These are phyloP conservation scores for Reticulitermes lucifugus DNA, from an alignment of 2,888 invertebrate genomes.

Conservation along the genomic window DNA sequence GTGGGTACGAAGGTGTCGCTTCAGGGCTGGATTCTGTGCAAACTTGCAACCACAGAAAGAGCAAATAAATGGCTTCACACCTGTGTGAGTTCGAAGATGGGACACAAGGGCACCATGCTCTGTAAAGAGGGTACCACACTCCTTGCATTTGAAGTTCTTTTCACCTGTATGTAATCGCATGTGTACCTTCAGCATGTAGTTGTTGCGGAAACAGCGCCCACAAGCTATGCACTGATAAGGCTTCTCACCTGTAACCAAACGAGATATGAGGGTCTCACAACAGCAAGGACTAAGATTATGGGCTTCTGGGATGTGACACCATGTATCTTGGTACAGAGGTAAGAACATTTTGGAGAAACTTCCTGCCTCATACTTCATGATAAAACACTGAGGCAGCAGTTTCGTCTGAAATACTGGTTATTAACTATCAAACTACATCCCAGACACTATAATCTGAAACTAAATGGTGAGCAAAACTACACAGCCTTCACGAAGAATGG, in stretches of 20 bases:
- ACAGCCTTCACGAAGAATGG: too few relatives aligned
- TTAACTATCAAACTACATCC: too few relatives aligned
- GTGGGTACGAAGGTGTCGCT: neutral
- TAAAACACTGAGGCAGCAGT: too few relatives aligned
- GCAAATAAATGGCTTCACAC: slow-evolving; percentile 7
- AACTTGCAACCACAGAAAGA: slow-evolving; percentile 2
- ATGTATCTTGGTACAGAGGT: too few relatives aligned
- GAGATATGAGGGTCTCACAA: too few relatives aligned
- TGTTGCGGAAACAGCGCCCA: slow-evolving; percentile 7
- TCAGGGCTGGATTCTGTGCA: slow-evolving; percentile 28
- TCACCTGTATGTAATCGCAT: slow-evolving; percentile 24
- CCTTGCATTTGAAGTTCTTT: slow-evolving; percentile 25
- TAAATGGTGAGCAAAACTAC: too few relatives aligned
- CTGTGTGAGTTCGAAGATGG: slow-evolving; percentile 22
- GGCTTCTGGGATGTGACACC: too few relatives aligned
- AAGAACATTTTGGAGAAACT: too few relatives aligned
- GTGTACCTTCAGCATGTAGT: slow-evolving; percentile 30
- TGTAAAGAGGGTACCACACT: slow-evolving; percentile 14
- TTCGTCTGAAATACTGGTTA: too few relatives aligned
- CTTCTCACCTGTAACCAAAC: neutral
- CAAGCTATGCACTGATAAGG: neutral
- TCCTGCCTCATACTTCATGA: too few relatives aligned
- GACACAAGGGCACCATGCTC: slow-evolving; percentile 7
- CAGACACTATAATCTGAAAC: too few relatives aligned
- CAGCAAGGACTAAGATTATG: too few relatives aligned